Evolutionary conservation across 1,140 invertebrate genomes (phyloP).

Genomic region (Zaprionus tsacasi): DNA sequence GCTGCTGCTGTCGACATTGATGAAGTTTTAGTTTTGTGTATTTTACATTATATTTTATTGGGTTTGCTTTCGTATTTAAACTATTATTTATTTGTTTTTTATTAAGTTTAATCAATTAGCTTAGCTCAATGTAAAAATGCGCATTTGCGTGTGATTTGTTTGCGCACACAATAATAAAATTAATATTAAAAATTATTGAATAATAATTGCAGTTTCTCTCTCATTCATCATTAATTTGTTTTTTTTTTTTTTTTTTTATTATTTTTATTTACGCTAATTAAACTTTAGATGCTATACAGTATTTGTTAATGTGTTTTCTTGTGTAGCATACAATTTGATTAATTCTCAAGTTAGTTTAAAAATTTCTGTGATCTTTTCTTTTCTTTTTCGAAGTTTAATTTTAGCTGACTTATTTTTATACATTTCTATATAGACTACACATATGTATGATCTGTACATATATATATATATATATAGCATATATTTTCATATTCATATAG

Average conservation of each 20-base stretch:
- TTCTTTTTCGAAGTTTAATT: conserved; percentile 34
- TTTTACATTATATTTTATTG: conserved; percentile 74
- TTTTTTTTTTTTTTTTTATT: conserved; percentile 30
- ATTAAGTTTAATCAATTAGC: conserved; percentile 80
- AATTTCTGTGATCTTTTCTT: conserved; percentile 39
- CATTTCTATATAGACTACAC: conserved; percentile 62
- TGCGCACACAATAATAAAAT: conserved; percentile 73
- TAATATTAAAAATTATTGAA: conserved; percentile 83
- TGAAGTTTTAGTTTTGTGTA: conserved; percentile 68
- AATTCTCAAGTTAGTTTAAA: conserved; percentile 80
- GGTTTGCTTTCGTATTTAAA: conserved; percentile 62
- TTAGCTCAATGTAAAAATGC: conserved; percentile 81
- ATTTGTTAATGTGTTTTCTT: conserved; percentile 39
- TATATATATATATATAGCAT: conserved; percentile 60
- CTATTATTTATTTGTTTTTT: conserved; percentile 52
- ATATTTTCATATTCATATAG: conserved; percentile 44
- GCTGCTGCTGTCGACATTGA: conserved; percentile 67
- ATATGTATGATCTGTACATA: conserved; percentile 63
- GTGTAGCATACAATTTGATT: conserved; percentile 81
- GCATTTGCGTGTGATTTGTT: conserved; percentile 47
- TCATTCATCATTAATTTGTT: conserved; percentile 38
- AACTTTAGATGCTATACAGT: conserved; percentile 80
- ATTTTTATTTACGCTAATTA: conserved; percentile 78
- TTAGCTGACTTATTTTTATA: conserved; percentile 54
- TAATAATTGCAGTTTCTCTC: conserved; percentile 78